Base-by-base conservation (phyloP, 1,140 invertebrate species). In the Himalopsyche phryganea region DNA sequence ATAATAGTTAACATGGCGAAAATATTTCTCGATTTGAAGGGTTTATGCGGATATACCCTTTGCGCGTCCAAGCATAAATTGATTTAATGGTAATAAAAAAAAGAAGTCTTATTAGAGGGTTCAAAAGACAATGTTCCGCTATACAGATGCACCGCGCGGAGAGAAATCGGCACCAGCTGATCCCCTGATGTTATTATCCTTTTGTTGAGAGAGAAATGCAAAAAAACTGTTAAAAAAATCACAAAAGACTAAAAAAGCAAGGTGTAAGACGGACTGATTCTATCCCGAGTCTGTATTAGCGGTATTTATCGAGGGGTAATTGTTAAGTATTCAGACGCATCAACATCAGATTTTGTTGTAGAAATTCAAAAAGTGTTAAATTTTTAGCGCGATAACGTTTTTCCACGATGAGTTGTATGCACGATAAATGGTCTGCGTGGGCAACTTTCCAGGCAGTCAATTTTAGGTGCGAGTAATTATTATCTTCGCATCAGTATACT, bases 31-130 rank as follows among this genome's bases (percentile, higher is more conserved):
- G 9, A 42, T 15, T 42, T 14, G 50, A 19, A 15, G 18, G 23
- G 23, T 28, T 5, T 28, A 28, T 28, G 23, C 23, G 23, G 23
- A 28, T 28, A 28, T 14, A 35, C 28, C 47, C 47, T 28, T 35
- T 47, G 17, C 45, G 50, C 58, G 50, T 60, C 36, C 45, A 28
- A 23, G 50, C 44, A 35, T 54, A 50, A 60, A 60, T 48, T 40
- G 50, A 60, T 60, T 47, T 50, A 14, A 23, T 40, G 50, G 50
- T 53, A 35, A 38, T 46, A 28, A 20, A 42, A 28, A 51, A 52
- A 51, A 52, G 36, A 18, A 44, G 19, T 45, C 44, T 19, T 58
- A 50, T 35, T 7, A 45, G 15, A 58, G 33, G 48, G 48, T 32
- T 23, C 17, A 2, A 28, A 50, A 45, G 42, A 50, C 32, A 45